phyloP scores from a whole-genome alignment of 1,140 invertebrate genomes.

The Lepidurus packardi region DNA sequence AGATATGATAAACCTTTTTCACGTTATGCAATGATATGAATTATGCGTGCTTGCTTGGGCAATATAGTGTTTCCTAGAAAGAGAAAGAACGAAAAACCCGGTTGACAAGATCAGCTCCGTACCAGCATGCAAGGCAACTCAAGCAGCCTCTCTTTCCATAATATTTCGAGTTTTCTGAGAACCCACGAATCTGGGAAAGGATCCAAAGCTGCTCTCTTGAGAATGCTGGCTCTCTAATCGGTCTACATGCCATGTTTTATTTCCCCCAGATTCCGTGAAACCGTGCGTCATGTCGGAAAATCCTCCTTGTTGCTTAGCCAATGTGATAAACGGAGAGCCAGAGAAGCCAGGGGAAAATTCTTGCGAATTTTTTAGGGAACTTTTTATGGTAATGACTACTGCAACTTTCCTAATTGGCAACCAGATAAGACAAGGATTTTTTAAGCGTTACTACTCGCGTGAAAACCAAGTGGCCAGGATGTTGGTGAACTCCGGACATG shows the following conservation, averaged over 20 bases:
- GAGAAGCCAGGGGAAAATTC: neutral
- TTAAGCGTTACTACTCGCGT: no score
- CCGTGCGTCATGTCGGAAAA: neutral
- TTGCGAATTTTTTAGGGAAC: neutral
- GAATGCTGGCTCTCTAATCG: neutral
- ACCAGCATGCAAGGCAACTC: neutral
- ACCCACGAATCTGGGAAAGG: neutral
- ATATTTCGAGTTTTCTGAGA: conserved; percentile 12
- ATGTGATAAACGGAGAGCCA: neutral
- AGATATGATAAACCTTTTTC: no score
- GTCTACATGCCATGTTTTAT: neutral
- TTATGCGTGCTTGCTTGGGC: neutral
- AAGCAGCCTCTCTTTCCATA: neutral
- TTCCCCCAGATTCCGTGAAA: conserved; percentile 1
- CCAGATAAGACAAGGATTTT: no score
- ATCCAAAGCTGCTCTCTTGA: neutral
- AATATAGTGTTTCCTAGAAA: neutral
- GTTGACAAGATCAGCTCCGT: neutral
- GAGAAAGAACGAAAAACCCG: neutral
- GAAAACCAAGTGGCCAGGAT: no score
- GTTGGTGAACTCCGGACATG: neutral
- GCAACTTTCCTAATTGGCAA: neutral
- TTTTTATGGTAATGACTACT: neutral
- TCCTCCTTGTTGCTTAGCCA: neutral
- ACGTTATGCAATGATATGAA: neutral